phyloP scores from a whole-genome alignment of 2,797 vertebrate species.

The Eulemur rubriventer region DNA sequence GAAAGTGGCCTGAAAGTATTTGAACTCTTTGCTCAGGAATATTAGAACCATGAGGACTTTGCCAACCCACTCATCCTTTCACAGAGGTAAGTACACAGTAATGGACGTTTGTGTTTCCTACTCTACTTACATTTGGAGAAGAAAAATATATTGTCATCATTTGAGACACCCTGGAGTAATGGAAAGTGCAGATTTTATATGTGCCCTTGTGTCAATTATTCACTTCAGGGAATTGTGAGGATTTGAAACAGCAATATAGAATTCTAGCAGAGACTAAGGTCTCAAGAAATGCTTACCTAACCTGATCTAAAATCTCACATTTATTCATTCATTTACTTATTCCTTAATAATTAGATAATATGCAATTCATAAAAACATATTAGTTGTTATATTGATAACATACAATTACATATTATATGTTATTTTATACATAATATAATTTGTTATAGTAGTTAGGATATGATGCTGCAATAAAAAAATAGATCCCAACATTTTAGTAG shows the following conservation, averaged over 20 bases:
- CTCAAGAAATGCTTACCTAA: not conserved
- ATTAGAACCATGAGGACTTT: not conserved
- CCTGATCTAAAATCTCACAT: not conserved
- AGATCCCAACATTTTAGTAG: not conserved
- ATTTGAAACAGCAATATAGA: not conserved
- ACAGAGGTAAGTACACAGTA: not conserved
- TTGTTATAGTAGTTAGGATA: not conserved
- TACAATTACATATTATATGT: not conserved
- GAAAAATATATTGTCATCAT: not conserved
- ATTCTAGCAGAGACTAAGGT: conserved; percentile 13
- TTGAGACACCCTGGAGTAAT: not conserved
- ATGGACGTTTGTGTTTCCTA: not conserved
- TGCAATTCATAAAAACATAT: not conserved
- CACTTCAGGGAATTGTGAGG: not conserved
- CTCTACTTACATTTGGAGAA: not conserved
- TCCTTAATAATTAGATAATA: not conserved
- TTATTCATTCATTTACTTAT: not conserved
- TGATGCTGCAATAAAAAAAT: not conserved
- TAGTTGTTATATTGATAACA: not conserved
- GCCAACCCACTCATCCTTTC: not conserved
- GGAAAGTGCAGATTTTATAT: not conserved
- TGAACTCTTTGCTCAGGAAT: not conserved
- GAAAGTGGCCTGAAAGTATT: not conserved
- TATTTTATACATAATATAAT: not conserved
- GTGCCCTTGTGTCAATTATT: not conserved